phyloP scores from a whole-genome alignment of 2,113 vertebrate species.

The Cacatua alba region DNA sequence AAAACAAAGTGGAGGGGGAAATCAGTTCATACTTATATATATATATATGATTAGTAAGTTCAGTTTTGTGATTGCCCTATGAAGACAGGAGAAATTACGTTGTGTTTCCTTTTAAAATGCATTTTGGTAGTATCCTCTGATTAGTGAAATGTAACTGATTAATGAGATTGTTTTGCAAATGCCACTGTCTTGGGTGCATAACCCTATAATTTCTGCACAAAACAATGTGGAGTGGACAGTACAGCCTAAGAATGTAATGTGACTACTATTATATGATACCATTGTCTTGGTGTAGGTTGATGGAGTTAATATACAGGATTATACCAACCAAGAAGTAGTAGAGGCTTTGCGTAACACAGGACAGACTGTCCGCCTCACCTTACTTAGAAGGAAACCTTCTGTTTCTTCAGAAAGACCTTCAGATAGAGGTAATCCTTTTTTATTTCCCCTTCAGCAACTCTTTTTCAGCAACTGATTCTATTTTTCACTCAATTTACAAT shows the following conservation, averaged over 20 bases:
- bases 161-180: neutral
- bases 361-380: slow-evolving; percentile 83
- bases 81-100: neutral
- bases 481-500: neutral
- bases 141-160: neutral
- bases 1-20: neutral
- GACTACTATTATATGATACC: neutral
- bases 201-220: neutral
- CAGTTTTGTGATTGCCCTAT: neutral
- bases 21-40: neutral
- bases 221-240: neutral
- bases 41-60: neutral
- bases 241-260: neutral
- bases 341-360: slow-evolving; percentile 86
- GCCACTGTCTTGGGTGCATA: neutral
- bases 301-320: slow-evolving; percentile 87
- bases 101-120: neutral
- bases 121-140: neutral
- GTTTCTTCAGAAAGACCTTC: slow-evolving; percentile 65
- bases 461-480: neutral
- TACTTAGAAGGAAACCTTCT: slow-evolving; percentile 79
- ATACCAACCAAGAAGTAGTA: slow-evolving; percentile 90
- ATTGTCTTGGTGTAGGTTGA: slow-evolving; percentile 79
- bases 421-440: slow-evolving; percentile 76
- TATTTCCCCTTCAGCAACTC: neutral